Conservation (phyloP, 1,140 invertebrate genomes). For the Ptiloglossa arizonensis region DNA sequence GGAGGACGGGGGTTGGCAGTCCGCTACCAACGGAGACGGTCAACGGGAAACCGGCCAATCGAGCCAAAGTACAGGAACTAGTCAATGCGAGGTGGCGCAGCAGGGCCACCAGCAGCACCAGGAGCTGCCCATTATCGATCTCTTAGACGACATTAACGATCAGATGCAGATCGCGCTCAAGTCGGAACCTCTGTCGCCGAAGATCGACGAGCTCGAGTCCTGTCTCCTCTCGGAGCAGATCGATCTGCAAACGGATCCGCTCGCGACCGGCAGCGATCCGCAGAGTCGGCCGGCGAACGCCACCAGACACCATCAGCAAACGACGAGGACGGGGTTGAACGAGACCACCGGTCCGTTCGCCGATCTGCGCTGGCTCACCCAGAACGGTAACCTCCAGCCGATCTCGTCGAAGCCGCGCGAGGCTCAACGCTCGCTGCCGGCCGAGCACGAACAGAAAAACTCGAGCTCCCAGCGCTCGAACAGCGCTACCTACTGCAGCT, state of each 20-base stretch:
- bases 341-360: conserved; percentile 23
- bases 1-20: conserved; percentile 81
- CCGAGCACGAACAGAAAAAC: conserved; percentile 52
- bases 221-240: conserved; percentile 64
- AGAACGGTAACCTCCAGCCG: conserved; percentile 26
- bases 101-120: conserved; percentile 59
- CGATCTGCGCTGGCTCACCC: conserved; percentile 52
- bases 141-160: conserved; percentile 78
- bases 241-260: conserved; percentile 45
- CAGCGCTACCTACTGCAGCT: conserved; percentile 77
- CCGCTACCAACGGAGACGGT: conserved; percentile 70
- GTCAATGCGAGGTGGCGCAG: conserved; percentile 57
- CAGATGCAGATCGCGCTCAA: conserved; percentile 76
- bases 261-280: not conserved
- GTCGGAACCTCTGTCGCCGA: conserved; percentile 76
- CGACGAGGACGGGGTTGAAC: conserved; percentile 24
- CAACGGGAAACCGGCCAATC: conserved; percentile 66
- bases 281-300: conserved; percentile 2
- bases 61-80: conserved; percentile 68
- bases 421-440: not conserved
- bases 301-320: conserved; percentile 19
- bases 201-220: conserved; percentile 71
- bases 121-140: conserved; percentile 77
- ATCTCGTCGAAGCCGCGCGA: conserved; percentile 37
- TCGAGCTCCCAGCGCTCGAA: conserved; percentile 43